Percentiles rank a stretch among this genome's conserved stretches.
Evolutionary conservation across 2,113 vertebrate species (phyloP).

Genomic region (Takifugu flavidus): DNA sequence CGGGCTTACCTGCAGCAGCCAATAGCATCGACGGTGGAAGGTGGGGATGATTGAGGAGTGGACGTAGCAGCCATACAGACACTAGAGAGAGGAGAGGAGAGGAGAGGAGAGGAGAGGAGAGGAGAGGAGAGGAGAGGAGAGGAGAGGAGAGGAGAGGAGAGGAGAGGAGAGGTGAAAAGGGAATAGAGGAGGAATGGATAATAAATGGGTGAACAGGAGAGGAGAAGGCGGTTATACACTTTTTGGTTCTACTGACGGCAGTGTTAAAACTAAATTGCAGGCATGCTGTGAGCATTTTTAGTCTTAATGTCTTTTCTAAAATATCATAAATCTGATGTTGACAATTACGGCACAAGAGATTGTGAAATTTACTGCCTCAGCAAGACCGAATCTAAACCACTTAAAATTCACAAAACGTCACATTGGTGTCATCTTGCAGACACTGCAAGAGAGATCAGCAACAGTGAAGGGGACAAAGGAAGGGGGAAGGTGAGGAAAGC

Average conservation of each 20-base stretch:
- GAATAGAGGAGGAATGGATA: conserved; percentile 45
- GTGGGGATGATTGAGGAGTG: conserved; percentile 80
- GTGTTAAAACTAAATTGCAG: conserved; percentile 57
- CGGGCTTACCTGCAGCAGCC: conserved; percentile 75
- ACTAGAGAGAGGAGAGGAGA: conserved; percentile 67
- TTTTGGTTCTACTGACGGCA: conserved; percentile 59
- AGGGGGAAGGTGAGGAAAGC: conserved; percentile 16
- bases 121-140: conserved; percentile 41
- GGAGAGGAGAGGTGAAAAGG: conserved; percentile 41
- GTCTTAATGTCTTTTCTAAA: conserved; percentile 52
- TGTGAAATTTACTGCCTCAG: conserved; percentile 54
- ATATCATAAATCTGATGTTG: conserved; percentile 53
- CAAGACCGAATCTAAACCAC: conserved; percentile 36
- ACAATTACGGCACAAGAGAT: conserved; percentile 54
- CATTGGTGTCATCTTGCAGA: conserved; percentile 32
- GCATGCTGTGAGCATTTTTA: conserved; percentile 49
- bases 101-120: conserved; percentile 28
- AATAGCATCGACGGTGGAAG: conserved; percentile 78
- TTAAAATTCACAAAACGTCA: conserved; percentile 52
- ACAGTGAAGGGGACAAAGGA: conserved; percentile 27
- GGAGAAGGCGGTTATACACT: conserved; percentile 68
- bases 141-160: conserved; percentile 29
- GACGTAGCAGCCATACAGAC: conserved; percentile 79
- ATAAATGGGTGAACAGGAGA: conserved; percentile 54
- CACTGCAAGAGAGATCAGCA: conserved; percentile 26